These are phyloP conservation scores for Allacma fusca DNA, from an alignment of 2,888 invertebrate genomes.

Conservation along the genomic window DNA sequence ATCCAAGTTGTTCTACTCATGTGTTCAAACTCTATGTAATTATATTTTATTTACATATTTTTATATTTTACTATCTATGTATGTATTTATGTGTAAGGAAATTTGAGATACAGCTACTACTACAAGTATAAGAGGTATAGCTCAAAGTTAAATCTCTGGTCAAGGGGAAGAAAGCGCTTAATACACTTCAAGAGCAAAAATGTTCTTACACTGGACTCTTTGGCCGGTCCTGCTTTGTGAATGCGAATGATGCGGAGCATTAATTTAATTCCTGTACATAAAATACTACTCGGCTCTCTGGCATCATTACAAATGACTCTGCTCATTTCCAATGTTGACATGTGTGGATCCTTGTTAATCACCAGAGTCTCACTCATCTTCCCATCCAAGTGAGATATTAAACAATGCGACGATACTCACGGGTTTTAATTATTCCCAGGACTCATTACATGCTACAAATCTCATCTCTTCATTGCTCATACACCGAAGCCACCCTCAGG, in stretches of 20 bases:
- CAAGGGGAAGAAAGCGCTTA: no score
- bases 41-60: no score
- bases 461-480: constrained; percentile 3
- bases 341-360: constrained; percentile 3
- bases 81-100: no score
- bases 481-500: neutral
- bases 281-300: neutral
- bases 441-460: neutral
- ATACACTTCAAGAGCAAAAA: no score
- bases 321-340: constrained; percentile 1
- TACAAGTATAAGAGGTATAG: no score
- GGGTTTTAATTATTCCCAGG: constrained; percentile 7
- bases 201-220: no score
- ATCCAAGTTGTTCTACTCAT: no score
- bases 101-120: no score
- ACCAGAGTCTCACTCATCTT: neutral
- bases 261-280: neutral
- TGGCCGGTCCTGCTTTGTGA: no score
- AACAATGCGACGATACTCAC: neutral
- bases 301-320: neutral
- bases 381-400: neutral
- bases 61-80: no score
- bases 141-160: no score
- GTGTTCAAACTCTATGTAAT: no score
- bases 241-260: neutral